phyloP scores from a whole-genome alignment of 1,140 invertebrate species.

The Acyrthosiphon pisum region DNA sequence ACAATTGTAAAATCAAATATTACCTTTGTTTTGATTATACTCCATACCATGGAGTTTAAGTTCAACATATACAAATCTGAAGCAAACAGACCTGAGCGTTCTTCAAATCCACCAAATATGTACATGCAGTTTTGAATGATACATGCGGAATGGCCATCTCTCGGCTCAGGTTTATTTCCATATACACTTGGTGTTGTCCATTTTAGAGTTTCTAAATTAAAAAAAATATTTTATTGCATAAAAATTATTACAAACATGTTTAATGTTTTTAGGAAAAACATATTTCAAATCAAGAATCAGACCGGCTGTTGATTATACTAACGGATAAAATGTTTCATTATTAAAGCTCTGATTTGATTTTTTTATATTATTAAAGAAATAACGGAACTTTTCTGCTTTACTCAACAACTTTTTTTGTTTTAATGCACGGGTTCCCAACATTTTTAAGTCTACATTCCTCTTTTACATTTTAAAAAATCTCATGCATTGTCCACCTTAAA shows the following conservation, averaged over 20 bases:
- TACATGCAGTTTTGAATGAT: conserved; percentile 84
- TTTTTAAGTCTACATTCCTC: too few species aligned
- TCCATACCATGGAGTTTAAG: conserved; percentile 78
- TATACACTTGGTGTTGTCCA: conserved; percentile 74
- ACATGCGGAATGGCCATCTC: conserved; percentile 91
- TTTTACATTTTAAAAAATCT: too few species aligned
- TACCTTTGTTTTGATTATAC: conserved; percentile 68
- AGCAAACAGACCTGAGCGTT: conserved; percentile 76
- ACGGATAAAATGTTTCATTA: too few species aligned
- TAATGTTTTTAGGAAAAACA: neutral
- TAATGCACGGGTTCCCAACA: too few species aligned
- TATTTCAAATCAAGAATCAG: neutral
- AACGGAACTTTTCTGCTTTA: too few species aligned
- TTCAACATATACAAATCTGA: conserved; percentile 80
- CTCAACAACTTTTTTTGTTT: too few species aligned
- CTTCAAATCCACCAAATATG: conserved; percentile 83
- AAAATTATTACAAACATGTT: neutral
- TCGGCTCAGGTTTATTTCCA: conserved; percentile 76
- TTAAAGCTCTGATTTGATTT: neutral
- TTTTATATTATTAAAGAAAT: neutral
- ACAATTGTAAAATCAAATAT: neutral
- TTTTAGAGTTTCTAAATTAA: conserved; percentile 66
- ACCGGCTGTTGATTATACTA: neutral
- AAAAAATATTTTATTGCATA: neutral
- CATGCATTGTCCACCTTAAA: too few species aligned